Percentiles rank a stretch among this genome's conserved stretches.
These are phyloP conservation scores for Glomeris marginata DNA, from an alignment of 2,888 invertebrate genomes.

Conservation along the genomic window DNA sequence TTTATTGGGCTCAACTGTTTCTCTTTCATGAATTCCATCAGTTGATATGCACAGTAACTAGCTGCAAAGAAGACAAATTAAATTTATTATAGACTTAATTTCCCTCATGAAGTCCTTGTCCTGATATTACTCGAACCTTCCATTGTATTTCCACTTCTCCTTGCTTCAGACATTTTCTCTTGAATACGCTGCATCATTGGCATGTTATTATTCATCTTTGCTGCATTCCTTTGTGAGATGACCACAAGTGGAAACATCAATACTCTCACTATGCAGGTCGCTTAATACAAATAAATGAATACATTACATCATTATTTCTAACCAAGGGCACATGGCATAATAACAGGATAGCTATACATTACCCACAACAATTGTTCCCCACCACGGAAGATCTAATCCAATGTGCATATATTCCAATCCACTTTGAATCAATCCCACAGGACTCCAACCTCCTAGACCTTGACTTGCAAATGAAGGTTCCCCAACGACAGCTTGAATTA, in stretches of 20 bases:
- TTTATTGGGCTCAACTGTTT: conserved; percentile 66
- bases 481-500: conserved; percentile 20
- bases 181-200: conserved; percentile 74
- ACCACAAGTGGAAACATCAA: conserved; percentile 74
- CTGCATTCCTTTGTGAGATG: conserved; percentile 60
- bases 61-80: conserved; percentile 30
- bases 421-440: conserved; percentile 65
- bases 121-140: conserved; percentile 37
- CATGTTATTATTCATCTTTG: conserved; percentile 64
- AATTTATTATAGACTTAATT: too few species aligned
- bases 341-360: conserved; percentile 18
- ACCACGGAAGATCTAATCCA: conserved; percentile 77
- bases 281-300: conserved; percentile 29
- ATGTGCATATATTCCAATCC: conserved; percentile 70
- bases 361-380: conserved; percentile 68
- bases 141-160: conserved; percentile 62
- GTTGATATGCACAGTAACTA: conserved; percentile 56
- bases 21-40: conserved; percentile 66
- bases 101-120: not conserved
- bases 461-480: conserved; percentile 65
- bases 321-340: not conserved
- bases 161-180: conserved; percentile 69
- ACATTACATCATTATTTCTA: too few species aligned
- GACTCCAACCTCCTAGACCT: conserved; percentile 69
- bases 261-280: conserved; percentile 60